A percentile compares a stretch with the other conserved stretches of the same genome.
Conservation (phyloP, 2,113 vertebrate genomes). For the Hippolais icterina region DNA sequence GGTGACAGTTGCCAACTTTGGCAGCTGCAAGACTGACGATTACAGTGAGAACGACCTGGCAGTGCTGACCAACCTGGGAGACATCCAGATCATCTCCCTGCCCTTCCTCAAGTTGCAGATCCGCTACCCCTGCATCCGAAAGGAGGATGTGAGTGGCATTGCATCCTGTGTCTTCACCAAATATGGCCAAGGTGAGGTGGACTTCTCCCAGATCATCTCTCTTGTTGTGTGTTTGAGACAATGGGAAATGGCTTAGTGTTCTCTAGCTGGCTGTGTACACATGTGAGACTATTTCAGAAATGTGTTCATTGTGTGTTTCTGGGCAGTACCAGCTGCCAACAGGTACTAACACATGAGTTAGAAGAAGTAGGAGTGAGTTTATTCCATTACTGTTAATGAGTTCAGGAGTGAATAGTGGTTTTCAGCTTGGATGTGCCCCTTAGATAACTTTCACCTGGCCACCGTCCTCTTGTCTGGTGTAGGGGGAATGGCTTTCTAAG, state of each 20-base stretch:
- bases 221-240: background rate
- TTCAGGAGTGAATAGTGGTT: background rate
- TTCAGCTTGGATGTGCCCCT: background rate
- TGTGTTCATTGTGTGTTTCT: background rate
- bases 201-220: background rate
- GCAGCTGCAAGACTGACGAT: slow-evolving; percentile 84
- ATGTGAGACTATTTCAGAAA: background rate
- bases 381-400: background rate
- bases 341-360: background rate
- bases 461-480: background rate
- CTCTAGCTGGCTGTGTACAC: background rate
- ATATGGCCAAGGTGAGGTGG: slow-evolving; percentile 85
- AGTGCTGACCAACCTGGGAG: slow-evolving; percentile 93
- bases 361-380: background rate
- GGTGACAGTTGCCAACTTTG: slow-evolving; percentile 85
- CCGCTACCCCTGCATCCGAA: slow-evolving; percentile 91
- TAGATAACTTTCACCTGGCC: background rate
- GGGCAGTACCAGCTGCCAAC: background rate
- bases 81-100: slow-evolving; percentile 91
- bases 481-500: background rate
- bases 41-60: slow-evolving; percentile 88
- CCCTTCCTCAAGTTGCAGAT: slow-evolving; percentile 92
- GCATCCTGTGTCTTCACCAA: slow-evolving; percentile 98
- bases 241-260: background rate
- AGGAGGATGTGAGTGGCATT: slow-evolving; percentile 95